Base-by-base conservation (phyloP, 2,797 vertebrate species). In the Allobates femoralis region DNA sequence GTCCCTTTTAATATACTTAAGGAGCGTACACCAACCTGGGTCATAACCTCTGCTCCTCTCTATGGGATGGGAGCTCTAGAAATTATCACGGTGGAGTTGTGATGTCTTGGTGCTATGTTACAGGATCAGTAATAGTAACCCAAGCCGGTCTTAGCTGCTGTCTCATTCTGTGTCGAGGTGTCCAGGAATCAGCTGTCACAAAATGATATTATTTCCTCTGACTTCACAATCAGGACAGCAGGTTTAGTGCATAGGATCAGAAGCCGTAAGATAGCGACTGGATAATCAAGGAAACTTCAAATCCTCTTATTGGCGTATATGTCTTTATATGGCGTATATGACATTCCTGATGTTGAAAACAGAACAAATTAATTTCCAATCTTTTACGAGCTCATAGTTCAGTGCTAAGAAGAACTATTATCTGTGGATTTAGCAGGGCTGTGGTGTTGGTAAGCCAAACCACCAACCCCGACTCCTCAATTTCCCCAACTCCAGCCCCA, bases 1-100 rank as follows among this genome's bases (percentile, higher is more conserved):
- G 93, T 90, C 90, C 90, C 80, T 85, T n/a, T 86, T 89, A 90
- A 90, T 89, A 91, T 91, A 89, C 91, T 87, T 91, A 89, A 85
- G 85, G 87, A 86, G 81, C 64, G 64, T 86, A 89, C 85, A 64
- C 89, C 92, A 94, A 93, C 94, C 93, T 66, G 92, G 95, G 94
- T 94, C 94, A 85, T 86, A 92, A 92, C 93, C 92, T 91, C 88
- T 90, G 86, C 51, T 81, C 84, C 88, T 92, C 86, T 94, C 34
- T 83, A 87, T 91, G 93, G 86, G 91, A 92, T 50, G 93, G 92
- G 93, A 95, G 95, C 95, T 94, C 94, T 88, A 90, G 87, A 89
- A 85, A 90, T 90, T 89, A 92, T 85, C 87, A 2, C 90, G 91
- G 90, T 92, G 91, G 92, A 93, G 92, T 92, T 89, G 92, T 91